Evolutionary conservation across 1,140 invertebrate species (phyloP).

Genomic region (Idris sp.): DNA sequence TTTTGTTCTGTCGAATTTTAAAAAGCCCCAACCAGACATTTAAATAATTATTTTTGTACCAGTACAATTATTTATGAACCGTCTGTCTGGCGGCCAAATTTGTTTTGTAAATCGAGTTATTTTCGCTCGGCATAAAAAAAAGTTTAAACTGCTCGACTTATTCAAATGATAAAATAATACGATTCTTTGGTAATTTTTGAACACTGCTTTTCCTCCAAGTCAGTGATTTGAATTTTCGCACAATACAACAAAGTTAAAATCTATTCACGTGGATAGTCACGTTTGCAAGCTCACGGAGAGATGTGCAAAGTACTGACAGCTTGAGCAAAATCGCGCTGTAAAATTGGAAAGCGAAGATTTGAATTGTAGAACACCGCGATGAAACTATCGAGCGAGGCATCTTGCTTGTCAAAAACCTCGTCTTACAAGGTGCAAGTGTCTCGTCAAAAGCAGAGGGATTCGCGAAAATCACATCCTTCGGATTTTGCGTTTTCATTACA

Average conservation of each 20-base stretch:
- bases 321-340: slow-evolving; percentile 31
- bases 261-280: slow-evolving; percentile 57
- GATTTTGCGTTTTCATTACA: no score
- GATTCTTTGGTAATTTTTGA: slow-evolving; percentile 34
- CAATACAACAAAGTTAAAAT: slow-evolving; percentile 43
- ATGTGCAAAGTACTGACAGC: slow-evolving; percentile 49
- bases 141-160: slow-evolving; percentile 31
- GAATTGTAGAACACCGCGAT: slow-evolving; percentile 51
- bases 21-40: no score
- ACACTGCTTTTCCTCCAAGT: slow-evolving; percentile 45
- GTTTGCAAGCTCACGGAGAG: slow-evolving; percentile 36
- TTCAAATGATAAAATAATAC: slow-evolving; percentile 54
- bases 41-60: not conserved
- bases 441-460: slow-evolving; percentile 30
- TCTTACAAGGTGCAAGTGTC: slow-evolving; percentile 38
- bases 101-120: not conserved
- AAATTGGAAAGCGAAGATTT: slow-evolving; percentile 48
- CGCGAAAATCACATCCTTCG: no score
- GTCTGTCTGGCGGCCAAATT: not conserved
- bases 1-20: no score
- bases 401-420: slow-evolving; percentile 45
- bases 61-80: not conserved
- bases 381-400: slow-evolving; percentile 36
- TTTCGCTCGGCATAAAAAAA: not conserved
- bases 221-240: slow-evolving; percentile 52